Percentiles rank a stretch among this genome's conserved stretches.
Conservation (phyloP, 2,797 vertebrate species). For the Galago senegalensis region DNA sequence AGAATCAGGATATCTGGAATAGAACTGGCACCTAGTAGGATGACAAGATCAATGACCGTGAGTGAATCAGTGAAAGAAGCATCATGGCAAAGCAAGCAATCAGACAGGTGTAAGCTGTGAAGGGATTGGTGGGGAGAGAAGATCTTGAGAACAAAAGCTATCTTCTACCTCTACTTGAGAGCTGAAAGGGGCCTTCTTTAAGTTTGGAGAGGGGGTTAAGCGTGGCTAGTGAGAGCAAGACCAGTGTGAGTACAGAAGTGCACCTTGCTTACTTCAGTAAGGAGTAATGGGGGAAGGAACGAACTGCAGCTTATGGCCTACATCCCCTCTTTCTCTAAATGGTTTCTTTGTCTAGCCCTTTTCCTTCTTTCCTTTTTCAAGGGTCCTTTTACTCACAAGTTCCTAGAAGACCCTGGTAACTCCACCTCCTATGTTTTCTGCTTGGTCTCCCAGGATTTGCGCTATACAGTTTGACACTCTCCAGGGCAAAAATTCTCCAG, state of each 20-base stretch:
- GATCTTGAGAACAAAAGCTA: not conserved
- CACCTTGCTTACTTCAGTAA: not conserved
- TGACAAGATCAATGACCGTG: not conserved
- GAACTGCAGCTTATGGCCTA: not conserved
- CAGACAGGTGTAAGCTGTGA: not conserved
- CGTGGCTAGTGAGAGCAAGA: not conserved
- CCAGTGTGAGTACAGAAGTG: not conserved
- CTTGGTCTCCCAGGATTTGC: conserved; percentile 22
- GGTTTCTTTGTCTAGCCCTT: not conserved
- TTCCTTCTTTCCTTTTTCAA: not conserved
- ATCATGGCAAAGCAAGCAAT: not conserved
- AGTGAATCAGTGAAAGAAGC: conserved; percentile 32
- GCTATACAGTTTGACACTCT: not conserved
- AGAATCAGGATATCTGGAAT: not conserved
- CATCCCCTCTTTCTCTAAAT: not conserved
- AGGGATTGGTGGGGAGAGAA: not conserved
- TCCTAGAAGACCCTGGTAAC: not conserved
- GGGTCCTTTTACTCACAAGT: not conserved
- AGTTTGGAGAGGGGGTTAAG: not conserved
- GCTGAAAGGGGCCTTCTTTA: not conserved
- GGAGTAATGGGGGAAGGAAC: not conserved
- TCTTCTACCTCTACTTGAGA: not conserved
- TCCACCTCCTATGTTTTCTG: not conserved
- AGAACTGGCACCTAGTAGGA: not conserved
- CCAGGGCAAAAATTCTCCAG: conserved; percentile 47